These are phyloP conservation scores for Cheilinus undulatus DNA, from an alignment of 2,113 vertebrate species.

Conservation along the genomic window DNA sequence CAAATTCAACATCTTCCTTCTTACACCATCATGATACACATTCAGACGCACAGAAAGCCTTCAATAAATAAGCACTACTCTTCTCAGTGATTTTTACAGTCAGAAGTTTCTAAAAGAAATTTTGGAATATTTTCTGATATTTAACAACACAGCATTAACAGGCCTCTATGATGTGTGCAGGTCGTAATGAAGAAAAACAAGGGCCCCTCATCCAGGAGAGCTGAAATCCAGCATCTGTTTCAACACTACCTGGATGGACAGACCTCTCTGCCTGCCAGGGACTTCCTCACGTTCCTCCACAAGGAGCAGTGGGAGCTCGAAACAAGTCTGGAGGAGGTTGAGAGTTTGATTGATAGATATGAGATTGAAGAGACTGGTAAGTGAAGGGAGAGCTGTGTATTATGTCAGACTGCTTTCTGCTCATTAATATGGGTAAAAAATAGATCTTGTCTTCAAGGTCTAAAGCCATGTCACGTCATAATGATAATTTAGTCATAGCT, in stretches of 20 bases:
- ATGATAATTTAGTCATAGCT: slow-evolving; percentile 38
- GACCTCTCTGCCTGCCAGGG: slow-evolving; percentile 32
- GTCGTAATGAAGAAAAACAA: slow-evolving; percentile 59
- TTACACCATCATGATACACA: background rate
- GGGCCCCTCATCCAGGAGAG: slow-evolving; percentile 56
- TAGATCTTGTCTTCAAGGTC: background rate
- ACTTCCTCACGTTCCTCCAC: slow-evolving; percentile 71
- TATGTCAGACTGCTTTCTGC: slow-evolving; percentile 1
- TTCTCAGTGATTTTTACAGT: background rate
- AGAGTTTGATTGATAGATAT: slow-evolving; percentile 74
- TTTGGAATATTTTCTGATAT: background rate
- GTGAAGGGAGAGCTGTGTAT: slow-evolving; percentile 6
- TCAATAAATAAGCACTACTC: background rate
- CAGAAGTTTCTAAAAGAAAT: slow-evolving; percentile 1
- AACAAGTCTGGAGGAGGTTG: slow-evolving; percentile 53
- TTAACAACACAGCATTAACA: background rate
- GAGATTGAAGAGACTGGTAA: slow-evolving; percentile 78
- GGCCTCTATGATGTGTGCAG: slow-evolving; percentile 36
- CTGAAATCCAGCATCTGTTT: slow-evolving; percentile 69
- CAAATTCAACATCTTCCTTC: slow-evolving; percentile 14
- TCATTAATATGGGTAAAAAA: slow-evolving; percentile 18
- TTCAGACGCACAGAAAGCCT: slow-evolving; percentile 5
- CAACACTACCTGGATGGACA: slow-evolving; percentile 42
- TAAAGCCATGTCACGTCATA: slow-evolving; percentile 10
- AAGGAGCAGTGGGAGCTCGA: slow-evolving; percentile 68